These are phyloP conservation scores for Euphydryas editha DNA, from an alignment of 2,888 invertebrate species.

Conservation along the genomic window DNA sequence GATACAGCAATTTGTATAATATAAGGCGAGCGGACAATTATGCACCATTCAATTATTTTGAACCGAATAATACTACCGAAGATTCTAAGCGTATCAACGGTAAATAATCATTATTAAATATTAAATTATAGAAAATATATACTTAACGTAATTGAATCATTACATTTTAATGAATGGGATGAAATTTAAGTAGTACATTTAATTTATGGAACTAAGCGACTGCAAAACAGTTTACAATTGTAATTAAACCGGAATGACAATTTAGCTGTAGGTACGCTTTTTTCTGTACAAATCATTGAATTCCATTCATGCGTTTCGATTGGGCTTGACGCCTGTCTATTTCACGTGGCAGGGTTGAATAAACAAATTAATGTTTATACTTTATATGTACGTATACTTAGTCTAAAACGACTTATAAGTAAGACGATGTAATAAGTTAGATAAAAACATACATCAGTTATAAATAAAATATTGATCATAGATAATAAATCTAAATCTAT, in stretches of 20 bases:
- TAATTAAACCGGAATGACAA: slow-evolving; percentile 23
- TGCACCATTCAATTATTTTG: slow-evolving; percentile 67
- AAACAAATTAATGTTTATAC: not conserved
- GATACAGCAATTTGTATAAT: slow-evolving; percentile 78
- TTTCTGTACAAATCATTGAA: slow-evolving; percentile 43
- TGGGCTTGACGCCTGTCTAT: slow-evolving; percentile 43
- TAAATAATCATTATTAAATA: slow-evolving; percentile 18
- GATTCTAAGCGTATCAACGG: slow-evolving; percentile 29
- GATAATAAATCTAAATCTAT: no score
- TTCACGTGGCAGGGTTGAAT: slow-evolving; percentile 45
- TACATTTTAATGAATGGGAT: slow-evolving; percentile 17
- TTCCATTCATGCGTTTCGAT: slow-evolving; percentile 42
- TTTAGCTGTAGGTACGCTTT: slow-evolving; percentile 41
- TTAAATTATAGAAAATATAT: slow-evolving; percentile 7
- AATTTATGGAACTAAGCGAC: no score
- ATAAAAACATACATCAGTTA: no score
- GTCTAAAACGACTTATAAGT: no score
- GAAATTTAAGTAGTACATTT: not conserved
- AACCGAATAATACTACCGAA: slow-evolving; percentile 34
- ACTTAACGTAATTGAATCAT: slow-evolving; percentile 38
- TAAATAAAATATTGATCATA: no score
- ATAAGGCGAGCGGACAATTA: slow-evolving; percentile 65
- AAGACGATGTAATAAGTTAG: no score
- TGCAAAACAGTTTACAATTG: not conserved
- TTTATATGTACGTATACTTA: not conserved